Conservation (phyloP, 2,113 vertebrate genomes). For the Albula goreensis region DNA sequence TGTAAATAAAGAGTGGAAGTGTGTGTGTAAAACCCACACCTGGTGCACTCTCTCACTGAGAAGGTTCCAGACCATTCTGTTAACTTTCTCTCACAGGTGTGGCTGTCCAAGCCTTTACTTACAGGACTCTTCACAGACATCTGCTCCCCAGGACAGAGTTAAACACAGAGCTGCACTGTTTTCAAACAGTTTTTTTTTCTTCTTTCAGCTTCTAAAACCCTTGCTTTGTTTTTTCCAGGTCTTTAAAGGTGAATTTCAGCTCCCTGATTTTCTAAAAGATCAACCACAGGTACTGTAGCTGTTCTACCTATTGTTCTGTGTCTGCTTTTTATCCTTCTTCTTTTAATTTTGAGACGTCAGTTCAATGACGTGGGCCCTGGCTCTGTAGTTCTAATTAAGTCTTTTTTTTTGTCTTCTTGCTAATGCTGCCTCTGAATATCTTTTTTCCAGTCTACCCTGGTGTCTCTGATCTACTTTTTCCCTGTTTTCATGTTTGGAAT, state of each 20-base stretch:
- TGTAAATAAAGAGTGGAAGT: too few relatives aligned
- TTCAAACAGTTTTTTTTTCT: not conserved
- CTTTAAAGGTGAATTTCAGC: constrained; percentile 97
- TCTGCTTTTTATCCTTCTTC: constrained; percentile 31
- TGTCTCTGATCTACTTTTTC: constrained; percentile 34
- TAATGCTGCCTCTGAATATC: constrained; percentile 21
- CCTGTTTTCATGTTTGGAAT: constrained; percentile 44
- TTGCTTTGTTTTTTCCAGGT: constrained; percentile 81
- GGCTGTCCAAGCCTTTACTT: not conserved
- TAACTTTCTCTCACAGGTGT: not conserved
- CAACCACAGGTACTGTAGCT: constrained; percentile 85
- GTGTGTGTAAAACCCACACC: too few relatives aligned
- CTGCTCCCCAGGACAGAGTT: not conserved
- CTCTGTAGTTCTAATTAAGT: constrained; percentile 29
- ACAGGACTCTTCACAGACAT: not conserved
- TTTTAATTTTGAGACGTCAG: constrained; percentile 39
- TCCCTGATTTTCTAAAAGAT: constrained; percentile 95
- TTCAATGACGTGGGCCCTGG: constrained; percentile 8
- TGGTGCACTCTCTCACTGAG: not conserved
- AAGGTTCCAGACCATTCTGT: too few relatives aligned
- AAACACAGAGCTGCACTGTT: constrained; percentile 20
- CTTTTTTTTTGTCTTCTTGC: constrained; percentile 26
- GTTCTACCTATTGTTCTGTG: constrained; percentile 60
- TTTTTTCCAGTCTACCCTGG: constrained; percentile 36
- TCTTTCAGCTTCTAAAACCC: constrained; percentile 56